These are phyloP conservation scores for Napeogenes inachia DNA, from an alignment of 2,888 invertebrate genomes.

Conservation along the genomic window DNA sequence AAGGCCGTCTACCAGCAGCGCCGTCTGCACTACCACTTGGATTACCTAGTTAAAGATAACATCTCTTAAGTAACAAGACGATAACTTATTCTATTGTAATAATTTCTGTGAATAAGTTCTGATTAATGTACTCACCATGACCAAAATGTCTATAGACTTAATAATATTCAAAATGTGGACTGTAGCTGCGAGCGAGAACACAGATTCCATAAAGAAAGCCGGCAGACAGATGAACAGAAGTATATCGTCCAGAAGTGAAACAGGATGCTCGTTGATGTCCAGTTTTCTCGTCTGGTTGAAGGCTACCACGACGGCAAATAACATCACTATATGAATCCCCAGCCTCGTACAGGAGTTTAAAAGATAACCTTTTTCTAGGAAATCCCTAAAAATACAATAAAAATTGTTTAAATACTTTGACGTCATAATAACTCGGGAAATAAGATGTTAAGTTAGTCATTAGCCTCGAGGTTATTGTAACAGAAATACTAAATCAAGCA, in stretches of 20 bases:
- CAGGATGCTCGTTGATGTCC: constrained; percentile 80
- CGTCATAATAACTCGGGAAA: too few species aligned
- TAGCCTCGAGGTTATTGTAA: too few species aligned
- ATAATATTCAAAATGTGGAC: constrained; percentile 70
- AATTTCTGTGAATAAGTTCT: not conserved
- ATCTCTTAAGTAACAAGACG: too few species aligned
- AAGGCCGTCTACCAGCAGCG: constrained; percentile 84
- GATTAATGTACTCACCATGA: constrained; percentile 68
- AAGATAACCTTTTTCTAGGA: constrained; percentile 65
- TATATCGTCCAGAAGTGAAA: constrained; percentile 82
- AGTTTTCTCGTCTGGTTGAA: constrained; percentile 80
- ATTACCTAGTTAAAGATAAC: constrained; percentile 68
- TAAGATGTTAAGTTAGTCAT: too few species aligned
- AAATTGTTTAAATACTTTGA: not conserved
- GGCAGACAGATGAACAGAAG: constrained; percentile 84
- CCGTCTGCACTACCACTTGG: constrained; percentile 85
- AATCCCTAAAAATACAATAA: constrained; percentile 57
- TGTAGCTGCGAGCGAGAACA: constrained; percentile 82
- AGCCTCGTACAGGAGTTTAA: constrained; percentile 75
- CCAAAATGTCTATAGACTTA: constrained; percentile 68
- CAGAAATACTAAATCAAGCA: not conserved
- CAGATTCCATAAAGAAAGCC: constrained; percentile 83
- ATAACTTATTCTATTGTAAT: not conserved
- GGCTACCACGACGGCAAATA: constrained; percentile 77
- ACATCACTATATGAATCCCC: constrained; percentile 74